These are phyloP conservation scores for Hesperia comma DNA, from an alignment of 2,888 invertebrate genomes.

Conservation along the genomic window DNA sequence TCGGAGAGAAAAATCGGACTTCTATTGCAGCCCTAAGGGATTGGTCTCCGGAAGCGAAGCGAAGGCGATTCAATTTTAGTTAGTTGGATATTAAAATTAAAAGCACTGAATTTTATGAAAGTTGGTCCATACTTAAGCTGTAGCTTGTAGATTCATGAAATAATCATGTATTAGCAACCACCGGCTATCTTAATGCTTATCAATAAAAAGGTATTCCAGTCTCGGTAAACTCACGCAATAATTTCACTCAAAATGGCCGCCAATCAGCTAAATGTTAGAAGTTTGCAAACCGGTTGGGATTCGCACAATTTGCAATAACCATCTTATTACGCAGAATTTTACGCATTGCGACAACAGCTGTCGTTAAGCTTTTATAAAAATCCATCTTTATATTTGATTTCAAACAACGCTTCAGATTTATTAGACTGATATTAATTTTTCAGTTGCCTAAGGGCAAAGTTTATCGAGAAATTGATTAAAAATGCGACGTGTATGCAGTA, in stretches of 20 bases:
- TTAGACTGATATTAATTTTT: slow-evolving; percentile 5
- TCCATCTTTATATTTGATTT: background rate
- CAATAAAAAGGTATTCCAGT: background rate
- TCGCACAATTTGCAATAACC: slow-evolving; percentile 10
- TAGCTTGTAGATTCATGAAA: no score
- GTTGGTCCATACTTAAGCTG: no score
- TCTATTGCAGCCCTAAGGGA: no score
- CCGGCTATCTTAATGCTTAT: no score
- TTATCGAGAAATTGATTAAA: slow-evolving; percentile 10
- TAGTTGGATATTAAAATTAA: no score
- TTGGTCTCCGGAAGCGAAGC: no score
- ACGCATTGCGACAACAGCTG: slow-evolving; percentile 9
- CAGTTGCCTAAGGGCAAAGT: background rate
- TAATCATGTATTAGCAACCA: no score
- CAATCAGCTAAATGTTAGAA: background rate
- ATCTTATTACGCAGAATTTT: slow-evolving; percentile 7
- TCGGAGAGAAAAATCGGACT: no score
- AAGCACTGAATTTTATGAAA: no score
- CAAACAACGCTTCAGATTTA: slow-evolving; percentile 1
- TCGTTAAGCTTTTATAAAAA: slow-evolving; percentile 1
- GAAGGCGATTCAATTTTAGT: no score
- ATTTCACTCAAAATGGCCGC: background rate
- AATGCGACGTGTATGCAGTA: slow-evolving; percentile 2
- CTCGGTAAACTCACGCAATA: background rate
- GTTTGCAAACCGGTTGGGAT: slow-evolving; percentile 3